Conservation (phyloP, 2,797 vertebrate genomes). For the Pseudotriccus pelzelni region DNA sequence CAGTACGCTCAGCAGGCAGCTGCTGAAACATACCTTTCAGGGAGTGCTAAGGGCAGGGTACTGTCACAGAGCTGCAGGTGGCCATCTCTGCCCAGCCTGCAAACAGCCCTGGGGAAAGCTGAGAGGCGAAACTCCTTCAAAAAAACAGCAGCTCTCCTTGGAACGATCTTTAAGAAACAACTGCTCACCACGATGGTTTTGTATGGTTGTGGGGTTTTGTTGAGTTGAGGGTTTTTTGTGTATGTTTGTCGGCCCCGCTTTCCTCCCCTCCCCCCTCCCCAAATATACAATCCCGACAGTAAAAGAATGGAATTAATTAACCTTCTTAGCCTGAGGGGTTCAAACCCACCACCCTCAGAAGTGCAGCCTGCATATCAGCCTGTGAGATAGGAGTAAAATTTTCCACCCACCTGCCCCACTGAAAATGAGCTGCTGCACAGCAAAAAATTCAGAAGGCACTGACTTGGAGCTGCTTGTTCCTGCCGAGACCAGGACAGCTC, state of each 20-base stretch:
- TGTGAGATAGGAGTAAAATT: background rate
- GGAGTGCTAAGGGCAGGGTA: background rate
- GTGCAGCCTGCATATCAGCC: background rate
- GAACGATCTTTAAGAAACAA: background rate
- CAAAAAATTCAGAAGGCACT: background rate
- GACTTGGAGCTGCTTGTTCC: background rate
- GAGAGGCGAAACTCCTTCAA: background rate
- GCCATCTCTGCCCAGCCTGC: background rate
- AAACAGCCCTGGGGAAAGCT: background rate
- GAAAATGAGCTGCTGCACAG: background rate
- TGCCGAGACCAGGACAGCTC: background rate
- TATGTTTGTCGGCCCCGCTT: accelerated
- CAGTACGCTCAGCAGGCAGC: background rate
- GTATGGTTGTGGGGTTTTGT: background rate
- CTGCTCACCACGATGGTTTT: background rate
- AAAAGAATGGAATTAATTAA: background rate
- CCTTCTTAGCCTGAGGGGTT: background rate
- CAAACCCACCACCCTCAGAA: background rate
- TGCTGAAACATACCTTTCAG: background rate
- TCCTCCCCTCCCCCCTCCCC: no score
- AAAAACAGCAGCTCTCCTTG: background rate
- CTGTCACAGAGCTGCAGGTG: background rate
- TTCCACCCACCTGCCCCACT: background rate
- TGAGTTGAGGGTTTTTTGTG: background rate
- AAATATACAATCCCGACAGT: background rate